These are phyloP conservation scores for Epistrophella euchroma DNA, from an alignment of 2,888 invertebrate genomes.

Conservation along the genomic window DNA sequence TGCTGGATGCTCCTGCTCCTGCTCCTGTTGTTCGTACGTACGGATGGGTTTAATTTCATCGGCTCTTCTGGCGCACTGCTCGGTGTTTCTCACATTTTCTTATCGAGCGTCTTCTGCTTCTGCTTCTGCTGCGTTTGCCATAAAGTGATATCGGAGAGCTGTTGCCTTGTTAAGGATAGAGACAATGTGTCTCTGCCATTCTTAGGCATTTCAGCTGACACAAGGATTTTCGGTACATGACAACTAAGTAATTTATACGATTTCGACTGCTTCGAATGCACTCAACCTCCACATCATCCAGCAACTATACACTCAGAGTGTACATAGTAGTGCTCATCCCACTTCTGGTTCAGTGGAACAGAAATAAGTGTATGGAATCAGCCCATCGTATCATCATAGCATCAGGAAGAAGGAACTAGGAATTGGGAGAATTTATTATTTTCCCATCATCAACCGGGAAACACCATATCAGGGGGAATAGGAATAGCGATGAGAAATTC, in stretches of 20 bases:
- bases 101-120: slow-evolving; percentile 54
- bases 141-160: slow-evolving; percentile 68
- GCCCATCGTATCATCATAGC: slow-evolving; percentile 59
- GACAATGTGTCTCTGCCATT: slow-evolving; percentile 76
- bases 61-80: slow-evolving; percentile 50
- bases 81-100: slow-evolving; percentile 61
- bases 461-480: slow-evolving; percentile 20
- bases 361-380: slow-evolving; percentile 45
- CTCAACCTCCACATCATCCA: slow-evolving; percentile 64
- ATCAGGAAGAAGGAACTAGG: slow-evolving; percentile 53
- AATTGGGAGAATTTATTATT: slow-evolving; percentile 74
- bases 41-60: slow-evolving; percentile 71
- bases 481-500: slow-evolving; percentile 64
- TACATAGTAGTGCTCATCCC: slow-evolving; percentile 48
- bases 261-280: slow-evolving; percentile 74
- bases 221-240: slow-evolving; percentile 76
- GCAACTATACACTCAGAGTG: neutral
- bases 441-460: slow-evolving; percentile 38
- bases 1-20: slow-evolving; percentile 4
- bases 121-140: slow-evolving; percentile 55
- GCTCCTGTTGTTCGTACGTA: slow-evolving; percentile 44
- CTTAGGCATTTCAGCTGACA: slow-evolving; percentile 76
- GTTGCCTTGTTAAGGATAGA: slow-evolving; percentile 76
- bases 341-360: slow-evolving; percentile 59
- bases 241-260: slow-evolving; percentile 76